Conservation (phyloP, 2,888 invertebrate genomes). For the Drosophila incognita region DNA sequence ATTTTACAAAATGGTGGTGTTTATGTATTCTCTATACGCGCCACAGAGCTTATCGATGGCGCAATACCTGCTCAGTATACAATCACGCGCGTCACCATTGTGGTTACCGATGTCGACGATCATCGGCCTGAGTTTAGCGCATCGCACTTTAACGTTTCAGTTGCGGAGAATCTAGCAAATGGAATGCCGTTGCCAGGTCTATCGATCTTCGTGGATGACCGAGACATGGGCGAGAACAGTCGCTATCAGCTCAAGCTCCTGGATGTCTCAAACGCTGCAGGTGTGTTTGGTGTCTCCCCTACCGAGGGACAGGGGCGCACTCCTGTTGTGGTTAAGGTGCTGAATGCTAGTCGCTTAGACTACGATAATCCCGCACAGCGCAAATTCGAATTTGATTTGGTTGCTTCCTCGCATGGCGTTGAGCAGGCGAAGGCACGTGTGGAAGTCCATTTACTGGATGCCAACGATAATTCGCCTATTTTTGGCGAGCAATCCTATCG, state of each 20-base stretch:
- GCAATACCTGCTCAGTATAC: conserved; percentile 89
- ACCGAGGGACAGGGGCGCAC: conserved; percentile 89
- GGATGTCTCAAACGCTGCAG: conserved; percentile 87
- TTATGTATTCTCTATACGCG: conserved; percentile 90
- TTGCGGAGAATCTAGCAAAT: conserved; percentile 91
- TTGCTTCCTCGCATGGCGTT: conserved; percentile 86
- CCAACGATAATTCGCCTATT: conserved; percentile 92
- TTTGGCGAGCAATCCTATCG: conserved; percentile 88
- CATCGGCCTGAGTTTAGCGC: conserved; percentile 90
- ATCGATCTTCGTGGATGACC: conserved; percentile 90
- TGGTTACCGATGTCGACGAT: conserved; percentile 92
- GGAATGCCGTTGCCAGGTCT: conserved; percentile 90
- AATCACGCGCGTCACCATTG: conserved; percentile 90
- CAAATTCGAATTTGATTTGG: conserved; percentile 89
- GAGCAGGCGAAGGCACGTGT: conserved; percentile 88
- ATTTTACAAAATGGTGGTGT: conserved; percentile 92
- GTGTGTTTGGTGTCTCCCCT: conserved; percentile 88
- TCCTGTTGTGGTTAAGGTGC: conserved; percentile 90
- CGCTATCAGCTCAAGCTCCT: conserved; percentile 88
- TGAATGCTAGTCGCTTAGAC: conserved; percentile 88
- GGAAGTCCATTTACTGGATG: conserved; percentile 89
- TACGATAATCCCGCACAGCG: conserved; percentile 88
- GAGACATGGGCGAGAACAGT: conserved; percentile 90
- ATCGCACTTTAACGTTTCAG: conserved; percentile 88
- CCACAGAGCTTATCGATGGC: conserved; percentile 90